A percentile compares a stretch with the other conserved stretches of the same genome.
Evolutionary conservation across 2,888 invertebrate genomes (phyloP).

Genomic region (Eupsilia transversa): DNA sequence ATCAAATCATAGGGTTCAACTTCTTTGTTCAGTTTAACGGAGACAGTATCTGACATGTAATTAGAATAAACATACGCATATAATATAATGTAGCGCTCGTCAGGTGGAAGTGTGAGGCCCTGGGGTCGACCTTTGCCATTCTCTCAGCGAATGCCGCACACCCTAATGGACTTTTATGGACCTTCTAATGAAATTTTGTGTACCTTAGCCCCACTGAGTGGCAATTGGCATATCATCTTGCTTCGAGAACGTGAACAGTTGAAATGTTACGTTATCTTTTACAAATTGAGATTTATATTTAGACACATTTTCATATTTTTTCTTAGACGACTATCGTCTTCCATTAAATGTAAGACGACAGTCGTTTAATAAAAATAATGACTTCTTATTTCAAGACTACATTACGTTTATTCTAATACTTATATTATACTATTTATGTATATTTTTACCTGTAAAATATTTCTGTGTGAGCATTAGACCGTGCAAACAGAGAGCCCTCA

Average conservation of each 20-base stretch:
- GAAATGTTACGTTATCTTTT: conserved; percentile 39
- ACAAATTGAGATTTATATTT: conserved; percentile 18
- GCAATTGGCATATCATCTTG: conserved; percentile 75
- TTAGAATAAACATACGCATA: conserved; percentile 51
- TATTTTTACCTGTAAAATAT: conserved; percentile 8
- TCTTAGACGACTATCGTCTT: background rate
- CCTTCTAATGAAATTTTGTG: conserved; percentile 81
- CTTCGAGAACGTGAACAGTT: conserved; percentile 49
- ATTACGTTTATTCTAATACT: background rate
- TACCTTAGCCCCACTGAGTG: conserved; percentile 74
- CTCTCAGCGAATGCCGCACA: conserved; percentile 68
- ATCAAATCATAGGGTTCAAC: conserved; percentile 11
- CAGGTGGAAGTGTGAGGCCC: conserved; percentile 60
- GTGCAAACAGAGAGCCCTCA: conserved; percentile 25
- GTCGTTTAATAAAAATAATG: no score
- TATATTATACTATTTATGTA: background rate
- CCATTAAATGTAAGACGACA: no score
- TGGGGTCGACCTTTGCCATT: conserved; percentile 78
- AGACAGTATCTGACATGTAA: conserved; percentile 30
- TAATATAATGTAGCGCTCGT: conserved; percentile 45
- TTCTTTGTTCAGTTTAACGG: conserved; percentile 31
- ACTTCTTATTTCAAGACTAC: background rate
- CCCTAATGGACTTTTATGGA: conserved; percentile 82
- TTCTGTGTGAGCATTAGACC: conserved; percentile 15
- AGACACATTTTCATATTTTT: background rate